These are phyloP conservation scores for Ypsolopha scabrella DNA, from an alignment of 2,888 invertebrate genomes.

Conservation along the genomic window DNA sequence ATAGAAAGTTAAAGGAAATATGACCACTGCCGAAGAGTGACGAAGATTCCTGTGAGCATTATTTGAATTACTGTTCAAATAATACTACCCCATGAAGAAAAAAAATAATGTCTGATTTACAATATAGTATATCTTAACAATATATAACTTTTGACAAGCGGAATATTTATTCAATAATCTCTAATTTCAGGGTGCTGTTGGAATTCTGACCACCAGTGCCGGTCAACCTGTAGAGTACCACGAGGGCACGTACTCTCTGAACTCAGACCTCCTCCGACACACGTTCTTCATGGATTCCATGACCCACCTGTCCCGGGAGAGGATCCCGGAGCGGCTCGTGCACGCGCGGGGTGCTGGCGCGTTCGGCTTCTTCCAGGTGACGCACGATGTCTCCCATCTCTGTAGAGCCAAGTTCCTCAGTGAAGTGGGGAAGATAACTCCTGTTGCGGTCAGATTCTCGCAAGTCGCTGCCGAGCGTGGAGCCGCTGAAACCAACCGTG, in stretches of 20 bases:
- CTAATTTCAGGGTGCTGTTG: neutral
- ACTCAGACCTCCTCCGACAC: constrained; percentile 10
- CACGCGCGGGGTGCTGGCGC: constrained; percentile 90
- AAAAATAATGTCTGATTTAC: no score
- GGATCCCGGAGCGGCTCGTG: constrained; percentile 90
- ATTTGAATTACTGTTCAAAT: no score
- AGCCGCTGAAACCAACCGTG: constrained; percentile 66
- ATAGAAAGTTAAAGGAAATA: no score
- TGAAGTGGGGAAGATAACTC: constrained; percentile 62
- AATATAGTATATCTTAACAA: no score
- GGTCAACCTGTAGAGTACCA: constrained; percentile 10
- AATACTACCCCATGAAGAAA: no score
- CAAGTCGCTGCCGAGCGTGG: constrained; percentile 74
- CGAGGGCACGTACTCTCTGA: constrained; percentile 9
- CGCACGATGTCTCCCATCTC: constrained; percentile 82
- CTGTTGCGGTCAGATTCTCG: constrained; percentile 63
- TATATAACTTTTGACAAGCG: no score
- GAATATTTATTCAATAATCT: no score
- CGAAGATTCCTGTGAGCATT: no score
- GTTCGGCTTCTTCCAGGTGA: constrained; percentile 84
- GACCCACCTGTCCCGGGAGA: constrained; percentile 83
- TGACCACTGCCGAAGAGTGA: no score
- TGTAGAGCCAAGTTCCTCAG: constrained; percentile 68
- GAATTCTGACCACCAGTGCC: constrained; percentile 7
- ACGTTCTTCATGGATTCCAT: constrained; percentile 72